Evolutionary conservation across 2,888 invertebrate genomes (phyloP).

Genomic region (Limnephilus lunatus): DNA sequence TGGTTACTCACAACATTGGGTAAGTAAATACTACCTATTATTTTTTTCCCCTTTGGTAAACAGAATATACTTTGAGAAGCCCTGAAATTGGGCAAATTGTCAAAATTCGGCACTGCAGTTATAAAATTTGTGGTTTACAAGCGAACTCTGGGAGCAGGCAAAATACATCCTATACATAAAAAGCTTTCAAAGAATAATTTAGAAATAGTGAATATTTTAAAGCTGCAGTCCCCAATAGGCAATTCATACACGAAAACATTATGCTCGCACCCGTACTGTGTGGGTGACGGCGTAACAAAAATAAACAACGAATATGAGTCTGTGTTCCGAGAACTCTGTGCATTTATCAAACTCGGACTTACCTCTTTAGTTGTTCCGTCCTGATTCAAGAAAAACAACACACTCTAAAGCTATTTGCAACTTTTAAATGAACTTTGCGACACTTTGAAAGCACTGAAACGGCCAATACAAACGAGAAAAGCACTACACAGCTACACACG

Average conservation of each 20-base stretch:
- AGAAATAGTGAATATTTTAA: neutral
- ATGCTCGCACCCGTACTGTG: constrained; percentile 50
- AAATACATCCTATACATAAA: neutral
- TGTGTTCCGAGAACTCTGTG: constrained; percentile 45
- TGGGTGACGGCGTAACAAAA: constrained; percentile 65
- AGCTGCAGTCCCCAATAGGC: constrained; percentile 6
- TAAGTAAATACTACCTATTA: neutral
- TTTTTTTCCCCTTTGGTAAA: neutral
- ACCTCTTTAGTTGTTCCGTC: constrained; percentile 57
- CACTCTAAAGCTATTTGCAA: constrained; percentile 51
- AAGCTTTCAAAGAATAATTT: neutral
- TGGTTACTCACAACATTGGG: neutral
- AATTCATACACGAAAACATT: constrained; percentile 39
- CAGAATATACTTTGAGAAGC: constrained; percentile 2
- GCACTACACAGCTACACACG: constrained; percentile 59
- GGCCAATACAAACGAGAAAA: constrained; percentile 35
- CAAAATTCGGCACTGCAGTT: constrained; percentile 5
- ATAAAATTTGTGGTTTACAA: neutral
- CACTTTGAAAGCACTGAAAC: constrained; percentile 59
- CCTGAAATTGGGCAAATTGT: constrained; percentile 13
- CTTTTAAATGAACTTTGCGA: constrained; percentile 54
- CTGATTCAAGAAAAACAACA: constrained; percentile 54
- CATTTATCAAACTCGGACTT: constrained; percentile 41
- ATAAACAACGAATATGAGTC: constrained; percentile 62
- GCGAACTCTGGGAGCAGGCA: neutral